These are phyloP conservation scores for Dreissena polymorpha DNA, from an alignment of 1,140 invertebrate genomes.

Conservation along the genomic window DNA sequence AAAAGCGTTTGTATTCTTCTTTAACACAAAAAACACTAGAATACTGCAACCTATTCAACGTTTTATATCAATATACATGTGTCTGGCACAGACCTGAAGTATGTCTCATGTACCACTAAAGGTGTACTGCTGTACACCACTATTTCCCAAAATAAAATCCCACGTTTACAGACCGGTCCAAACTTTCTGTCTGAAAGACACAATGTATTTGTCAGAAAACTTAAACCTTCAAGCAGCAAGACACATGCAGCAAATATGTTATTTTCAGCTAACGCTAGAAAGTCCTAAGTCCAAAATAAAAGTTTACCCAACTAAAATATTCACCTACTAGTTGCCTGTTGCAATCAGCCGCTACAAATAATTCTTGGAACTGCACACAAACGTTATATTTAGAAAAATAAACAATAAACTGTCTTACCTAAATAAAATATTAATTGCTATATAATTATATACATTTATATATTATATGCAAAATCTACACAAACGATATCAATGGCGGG, in stretches of 20 bases:
- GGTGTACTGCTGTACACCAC: constrained; percentile 88
- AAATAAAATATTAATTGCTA: neutral
- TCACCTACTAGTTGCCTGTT: too few relatives aligned
- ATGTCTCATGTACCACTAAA: constrained; percentile 85
- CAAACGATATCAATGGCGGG: neutral
- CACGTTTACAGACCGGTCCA: too few relatives aligned
- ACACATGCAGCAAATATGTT: neutral
- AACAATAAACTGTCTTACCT: neutral
- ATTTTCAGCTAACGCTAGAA: neutral
- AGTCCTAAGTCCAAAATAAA: too few relatives aligned
- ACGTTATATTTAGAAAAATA: neutral
- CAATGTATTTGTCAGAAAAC: neutral
- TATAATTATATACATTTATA: neutral
- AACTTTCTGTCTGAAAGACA: constrained; percentile 81
- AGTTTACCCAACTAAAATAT: too few relatives aligned
- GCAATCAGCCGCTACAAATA: neutral
- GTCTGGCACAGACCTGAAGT: constrained; percentile 85
- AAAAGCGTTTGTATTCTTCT: too few relatives aligned
- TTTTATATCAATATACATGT: constrained; percentile 82
- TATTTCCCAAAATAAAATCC: constrained; percentile 87
- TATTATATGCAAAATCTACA: neutral
- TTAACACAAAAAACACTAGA: too few relatives aligned
- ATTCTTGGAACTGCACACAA: neutral
- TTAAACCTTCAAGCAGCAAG: neutral
- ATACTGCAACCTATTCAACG: too few relatives aligned